These are phyloP conservation scores for Collichthys lucidus DNA, from an alignment of 2,113 vertebrate genomes.

Conservation along the genomic window DNA sequence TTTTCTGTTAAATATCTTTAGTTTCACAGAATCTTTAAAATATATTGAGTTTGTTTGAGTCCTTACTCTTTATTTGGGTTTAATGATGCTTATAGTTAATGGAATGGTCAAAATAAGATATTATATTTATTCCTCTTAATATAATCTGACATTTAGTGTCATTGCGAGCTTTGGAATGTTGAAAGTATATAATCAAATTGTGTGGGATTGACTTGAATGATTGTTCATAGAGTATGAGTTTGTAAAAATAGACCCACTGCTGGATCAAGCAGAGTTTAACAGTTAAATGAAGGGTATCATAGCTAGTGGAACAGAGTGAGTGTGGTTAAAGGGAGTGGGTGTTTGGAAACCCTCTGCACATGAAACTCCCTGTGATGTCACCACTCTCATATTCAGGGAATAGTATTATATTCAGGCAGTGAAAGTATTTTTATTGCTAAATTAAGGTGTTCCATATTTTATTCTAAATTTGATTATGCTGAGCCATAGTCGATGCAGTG, in stretches of 20 bases:
- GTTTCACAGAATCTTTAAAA: no score
- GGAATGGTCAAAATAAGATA: neutral
- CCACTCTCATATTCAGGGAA: constrained; percentile 24
- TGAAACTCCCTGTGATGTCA: constrained; percentile 56
- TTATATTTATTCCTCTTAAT: neutral
- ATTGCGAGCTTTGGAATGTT: neutral
- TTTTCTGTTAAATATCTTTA: neutral
- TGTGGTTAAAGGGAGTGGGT: constrained; percentile 54
- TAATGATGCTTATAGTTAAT: neutral
- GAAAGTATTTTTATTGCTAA: constrained; percentile 39
- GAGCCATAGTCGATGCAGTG: constrained; percentile 1
- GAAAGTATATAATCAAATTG: neutral
- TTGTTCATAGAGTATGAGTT: neutral
- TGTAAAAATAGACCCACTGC: neutral
- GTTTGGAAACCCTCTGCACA: constrained; percentile 35
- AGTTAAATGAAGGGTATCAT: constrained; percentile 6
- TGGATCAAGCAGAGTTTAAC: neutral
- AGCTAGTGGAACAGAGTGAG: constrained; percentile 12
- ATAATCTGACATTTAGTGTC: constrained; percentile 12
- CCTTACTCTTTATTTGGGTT: neutral
- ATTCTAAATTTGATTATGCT: constrained; percentile 23
- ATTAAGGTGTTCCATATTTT: constrained; percentile 50
- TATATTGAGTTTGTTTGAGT: neutral
- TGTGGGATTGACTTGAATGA: neutral
- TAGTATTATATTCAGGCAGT: no score